phyloP scores from a whole-genome alignment of 1,140 invertebrate genomes.

The Euwallacea fornicatus region DNA sequence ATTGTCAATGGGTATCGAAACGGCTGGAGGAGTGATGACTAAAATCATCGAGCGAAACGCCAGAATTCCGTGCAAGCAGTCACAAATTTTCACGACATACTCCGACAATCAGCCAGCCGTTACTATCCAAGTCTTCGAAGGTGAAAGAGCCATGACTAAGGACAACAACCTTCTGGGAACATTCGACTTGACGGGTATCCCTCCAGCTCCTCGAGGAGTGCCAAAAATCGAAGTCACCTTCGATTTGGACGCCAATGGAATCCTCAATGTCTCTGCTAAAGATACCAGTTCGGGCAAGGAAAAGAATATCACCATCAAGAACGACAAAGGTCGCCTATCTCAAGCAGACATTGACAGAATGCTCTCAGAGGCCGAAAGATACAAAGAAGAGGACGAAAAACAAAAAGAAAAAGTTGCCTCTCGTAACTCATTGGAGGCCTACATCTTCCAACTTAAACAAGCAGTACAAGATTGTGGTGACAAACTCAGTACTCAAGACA shows the following conservation, averaged over 20 bases:
- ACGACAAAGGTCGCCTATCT: neutral
- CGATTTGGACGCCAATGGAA: constrained; percentile 76
- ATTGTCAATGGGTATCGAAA: constrained; percentile 66
- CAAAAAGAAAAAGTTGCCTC: constrained; percentile 66
- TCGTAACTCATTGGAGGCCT: constrained; percentile 66
- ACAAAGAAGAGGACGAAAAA: constrained; percentile 68
- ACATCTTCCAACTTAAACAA: constrained; percentile 53
- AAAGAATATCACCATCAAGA: constrained; percentile 54
- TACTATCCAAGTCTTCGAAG: constrained; percentile 62
- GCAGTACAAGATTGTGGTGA: constrained; percentile 56
- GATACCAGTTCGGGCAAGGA: constrained; percentile 57
- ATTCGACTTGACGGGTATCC: constrained; percentile 70
- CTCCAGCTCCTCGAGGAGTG: constrained; percentile 59
- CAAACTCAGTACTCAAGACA: constrained; percentile 53
- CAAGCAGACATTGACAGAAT: constrained; percentile 56
- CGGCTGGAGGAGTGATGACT: constrained; percentile 60
- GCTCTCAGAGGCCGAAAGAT: constrained; percentile 67
- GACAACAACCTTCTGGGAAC: constrained; percentile 76
- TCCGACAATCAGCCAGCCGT: constrained; percentile 74
- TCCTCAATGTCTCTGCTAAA: constrained; percentile 66
- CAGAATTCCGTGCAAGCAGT: constrained; percentile 68
- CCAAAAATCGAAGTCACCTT: constrained; percentile 79
- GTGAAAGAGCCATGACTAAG: constrained; percentile 67
- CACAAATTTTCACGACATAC: constrained; percentile 67
- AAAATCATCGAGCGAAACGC: constrained; percentile 67